A percentile compares a stretch with the other conserved stretches of the same genome.
Conservation (phyloP, 2,113 vertebrate genomes). For the Salvelinus fontinalis region DNA sequence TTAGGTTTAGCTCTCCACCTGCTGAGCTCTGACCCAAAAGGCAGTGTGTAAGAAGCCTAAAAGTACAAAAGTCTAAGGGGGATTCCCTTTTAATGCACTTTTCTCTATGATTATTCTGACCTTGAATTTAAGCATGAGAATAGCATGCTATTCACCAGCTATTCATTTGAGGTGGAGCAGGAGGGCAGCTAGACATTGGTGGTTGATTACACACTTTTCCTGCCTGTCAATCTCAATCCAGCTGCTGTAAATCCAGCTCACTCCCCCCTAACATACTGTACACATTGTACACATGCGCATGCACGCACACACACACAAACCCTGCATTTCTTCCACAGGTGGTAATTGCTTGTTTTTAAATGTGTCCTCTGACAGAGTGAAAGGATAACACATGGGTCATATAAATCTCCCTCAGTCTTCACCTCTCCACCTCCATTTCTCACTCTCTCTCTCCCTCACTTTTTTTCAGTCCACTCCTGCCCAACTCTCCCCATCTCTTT, state of each 20-base stretch:
- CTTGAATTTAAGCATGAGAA: too few species aligned
- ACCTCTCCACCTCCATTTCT: not conserved
- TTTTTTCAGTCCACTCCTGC: not conserved
- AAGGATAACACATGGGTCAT: slow-evolving; percentile 34
- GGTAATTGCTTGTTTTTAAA: slow-evolving; percentile 56
- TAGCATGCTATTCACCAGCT: too few species aligned
- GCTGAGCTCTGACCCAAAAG: not conserved
- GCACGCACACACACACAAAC: slow-evolving; percentile 1
- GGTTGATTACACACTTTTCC: slow-evolving; percentile 58
- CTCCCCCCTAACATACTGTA: not conserved
- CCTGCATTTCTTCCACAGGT: slow-evolving; percentile 5
- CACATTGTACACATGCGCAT: slow-evolving; percentile 22
- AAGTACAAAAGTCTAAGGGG: not conserved
- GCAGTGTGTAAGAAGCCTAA: not conserved
- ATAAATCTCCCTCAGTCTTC: slow-evolving; percentile 41
- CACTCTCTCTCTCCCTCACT: not conserved
- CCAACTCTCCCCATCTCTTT: not conserved
- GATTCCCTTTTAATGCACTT: too few species aligned
- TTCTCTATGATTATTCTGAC: too few species aligned
- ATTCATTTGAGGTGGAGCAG: slow-evolving; percentile 10
- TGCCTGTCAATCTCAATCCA: slow-evolving; percentile 61
- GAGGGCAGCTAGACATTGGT: slow-evolving; percentile 21
- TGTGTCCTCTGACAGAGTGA: slow-evolving; percentile 48
- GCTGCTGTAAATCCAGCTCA: slow-evolving; percentile 20
- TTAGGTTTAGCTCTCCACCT: not conserved